phyloP scores from a whole-genome alignment of 2,888 invertebrate genomes.

The Drosophila affinis region DNA sequence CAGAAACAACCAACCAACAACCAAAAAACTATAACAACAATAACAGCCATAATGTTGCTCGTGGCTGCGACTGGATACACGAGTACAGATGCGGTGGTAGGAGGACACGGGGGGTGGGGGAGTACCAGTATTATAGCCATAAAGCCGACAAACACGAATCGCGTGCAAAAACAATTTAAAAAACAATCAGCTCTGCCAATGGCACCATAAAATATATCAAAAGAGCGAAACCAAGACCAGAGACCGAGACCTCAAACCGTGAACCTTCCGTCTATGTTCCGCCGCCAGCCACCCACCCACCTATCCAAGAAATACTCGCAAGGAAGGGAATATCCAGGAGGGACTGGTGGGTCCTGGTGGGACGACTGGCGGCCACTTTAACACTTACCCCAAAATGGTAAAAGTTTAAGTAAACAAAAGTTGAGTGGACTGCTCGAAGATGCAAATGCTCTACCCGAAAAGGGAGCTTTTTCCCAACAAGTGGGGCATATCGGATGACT shows the following conservation, averaged over 20 bases:
- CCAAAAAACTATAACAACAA: conserved; percentile 35
- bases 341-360: conserved; percentile 14
- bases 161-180: conserved; percentile 81
- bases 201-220: conserved; percentile 62
- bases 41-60: conserved; percentile 51
- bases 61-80: neutral
- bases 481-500: neutral
- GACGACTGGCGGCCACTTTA: conserved; percentile 66
- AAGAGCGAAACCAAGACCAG: conserved; percentile 8
- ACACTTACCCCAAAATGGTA: conserved; percentile 73
- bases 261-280: conserved; percentile 11
- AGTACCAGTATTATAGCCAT: conserved; percentile 65
- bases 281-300: conserved; percentile 54
- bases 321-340: conserved; percentile 8
- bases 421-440: conserved; percentile 63
- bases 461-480: neutral
- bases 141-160: conserved; percentile 75
- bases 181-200: conserved; percentile 71
- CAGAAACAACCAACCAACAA: conserved; percentile 26
- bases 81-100: too few species aligned
- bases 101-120: too few species aligned
- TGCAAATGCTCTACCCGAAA: conserved; percentile 18
- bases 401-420: conserved; percentile 76
- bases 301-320: conserved; percentile 27
- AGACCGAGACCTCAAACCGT: conserved; percentile 50